phyloP scores from a whole-genome alignment of 1,140 invertebrate genomes.

The Papilio machaon region DNA sequence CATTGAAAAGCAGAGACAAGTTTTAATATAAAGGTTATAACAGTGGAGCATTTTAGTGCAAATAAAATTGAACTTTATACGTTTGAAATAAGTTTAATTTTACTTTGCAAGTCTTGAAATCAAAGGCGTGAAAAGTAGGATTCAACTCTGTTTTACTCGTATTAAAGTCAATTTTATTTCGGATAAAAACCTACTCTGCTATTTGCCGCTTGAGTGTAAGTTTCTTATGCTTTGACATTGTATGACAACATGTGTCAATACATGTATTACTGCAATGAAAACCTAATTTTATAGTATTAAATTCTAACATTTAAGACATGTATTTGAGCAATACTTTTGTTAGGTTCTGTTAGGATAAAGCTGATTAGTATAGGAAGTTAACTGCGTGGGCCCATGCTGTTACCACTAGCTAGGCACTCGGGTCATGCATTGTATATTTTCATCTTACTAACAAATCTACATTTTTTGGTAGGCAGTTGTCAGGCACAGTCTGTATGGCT shows the following conservation, averaged over 20 bases:
- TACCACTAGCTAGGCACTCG: conserved; percentile 47
- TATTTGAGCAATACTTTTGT: conserved; percentile 8
- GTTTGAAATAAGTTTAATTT: no score
- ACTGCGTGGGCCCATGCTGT: conserved; percentile 10
- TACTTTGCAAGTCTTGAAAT: not conserved
- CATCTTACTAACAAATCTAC: conserved; percentile 81
- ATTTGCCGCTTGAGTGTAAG: no score
- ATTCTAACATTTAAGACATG: not conserved
- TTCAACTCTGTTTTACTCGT: no score
- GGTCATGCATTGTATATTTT: conserved; percentile 66
- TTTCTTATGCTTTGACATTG: no score
- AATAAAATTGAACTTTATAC: not conserved
- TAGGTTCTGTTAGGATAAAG: conserved; percentile 7
- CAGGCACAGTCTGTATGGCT: conserved; percentile 51
- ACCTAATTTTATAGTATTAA: not conserved
- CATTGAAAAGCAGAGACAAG: not conserved
- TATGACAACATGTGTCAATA: not conserved
- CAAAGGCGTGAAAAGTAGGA: not conserved
- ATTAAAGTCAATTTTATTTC: no score
- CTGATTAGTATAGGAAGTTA: not conserved
- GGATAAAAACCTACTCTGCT: no score
- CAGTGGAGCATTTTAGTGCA: not conserved
- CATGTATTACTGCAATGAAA: not conserved
- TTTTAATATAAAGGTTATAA: not conserved
- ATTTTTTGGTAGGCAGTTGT: conserved; percentile 80